A percentile compares a stretch with the other conserved stretches of the same genome.
Evolutionary conservation across 35 echinoderm and acorn worm species (phyloP).

Genomic region (Anneissia japonica): DNA sequence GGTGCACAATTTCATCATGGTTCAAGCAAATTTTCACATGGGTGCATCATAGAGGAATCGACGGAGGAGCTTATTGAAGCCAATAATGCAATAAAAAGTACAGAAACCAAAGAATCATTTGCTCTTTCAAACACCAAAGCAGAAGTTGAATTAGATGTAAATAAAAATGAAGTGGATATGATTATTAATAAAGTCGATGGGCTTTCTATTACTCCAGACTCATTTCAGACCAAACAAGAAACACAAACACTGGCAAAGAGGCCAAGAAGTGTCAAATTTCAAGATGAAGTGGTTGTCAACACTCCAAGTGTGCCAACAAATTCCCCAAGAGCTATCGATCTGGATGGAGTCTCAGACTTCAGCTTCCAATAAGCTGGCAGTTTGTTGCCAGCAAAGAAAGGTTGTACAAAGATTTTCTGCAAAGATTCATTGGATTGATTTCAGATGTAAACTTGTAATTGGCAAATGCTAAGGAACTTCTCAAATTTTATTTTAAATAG

Average conservation of each 20-base stretch:
- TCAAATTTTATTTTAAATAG: no score
- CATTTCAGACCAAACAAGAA: neutral
- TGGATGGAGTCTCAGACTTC: neutral
- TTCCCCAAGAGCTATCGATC: neutral
- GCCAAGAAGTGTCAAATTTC: neutral
- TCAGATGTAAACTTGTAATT: no score
- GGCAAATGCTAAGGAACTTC: no score
- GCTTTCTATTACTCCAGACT: neutral
- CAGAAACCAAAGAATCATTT: neutral
- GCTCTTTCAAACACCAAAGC: neutral
- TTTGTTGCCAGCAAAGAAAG: no score
- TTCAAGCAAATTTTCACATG: conserved; percentile 6
- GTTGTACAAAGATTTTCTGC: no score
- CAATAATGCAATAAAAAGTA: neutral
- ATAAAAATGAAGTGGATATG: conserved; percentile 10
- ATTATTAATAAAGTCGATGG: conserved; percentile 73
- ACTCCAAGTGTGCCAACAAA: neutral
- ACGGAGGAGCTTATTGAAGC: neutral
- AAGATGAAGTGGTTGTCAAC: neutral
- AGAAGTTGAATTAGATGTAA: neutral
- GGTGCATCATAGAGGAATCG: neutral
- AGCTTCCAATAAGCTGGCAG: no score
- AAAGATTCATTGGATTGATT: no score
- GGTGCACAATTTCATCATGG: conserved; percentile 20
- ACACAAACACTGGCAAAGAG: neutral